Evolutionary conservation across 2,888 invertebrate genomes (phyloP), one percentile per base, ranked within the genome.

Genomic region (Pseudococcus viburni): DNA sequence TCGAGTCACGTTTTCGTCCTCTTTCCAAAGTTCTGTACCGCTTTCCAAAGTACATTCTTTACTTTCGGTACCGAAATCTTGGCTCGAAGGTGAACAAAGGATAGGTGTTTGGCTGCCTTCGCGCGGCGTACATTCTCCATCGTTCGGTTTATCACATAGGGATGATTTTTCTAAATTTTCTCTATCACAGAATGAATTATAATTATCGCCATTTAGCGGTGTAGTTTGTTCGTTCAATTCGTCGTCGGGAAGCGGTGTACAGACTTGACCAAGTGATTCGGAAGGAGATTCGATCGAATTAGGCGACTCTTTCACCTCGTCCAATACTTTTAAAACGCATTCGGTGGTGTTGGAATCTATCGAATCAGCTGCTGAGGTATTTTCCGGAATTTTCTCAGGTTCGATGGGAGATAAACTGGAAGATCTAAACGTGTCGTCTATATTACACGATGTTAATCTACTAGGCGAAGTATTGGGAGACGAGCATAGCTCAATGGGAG

Each of bases 71-170:
- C 22, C 22, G 22, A 22, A 64, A 64, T 64, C 64, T 22, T 19
- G 64, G 22, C 64, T 64, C 0, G 22, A 8, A 15, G 33, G 33
- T 4, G 73, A 33, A 33, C 5, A 73, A 15, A 33, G 15, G 17
- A 73, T 33, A 15, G 73, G 73, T 0, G 73, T 73, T 73, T 73
- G 2, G 7, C 73, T 73, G 4, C 73, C 33, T 6, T 73, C 73
- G 15, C 73, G 73, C 15, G 73, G 33, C 17, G 33, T 73, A 15
- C 33, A 19, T 15, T 33, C 33, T 83, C 17, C 80, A 11, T 83
- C 80, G 46, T 83, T 22, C 46, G 7, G 26, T 83, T 46, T 83
- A 83, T 83, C 80, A 83, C 80, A 83, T 46, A 7, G 19, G n/a
- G 46, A 83, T 83, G 46, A 22, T 42, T 19, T 83, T 19, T 42